Percentiles rank a stretch among this genome's conserved stretches.
phyloP scores from a whole-genome alignment of 2,113 vertebrate genomes.

The Sprattus sprattus region DNA sequence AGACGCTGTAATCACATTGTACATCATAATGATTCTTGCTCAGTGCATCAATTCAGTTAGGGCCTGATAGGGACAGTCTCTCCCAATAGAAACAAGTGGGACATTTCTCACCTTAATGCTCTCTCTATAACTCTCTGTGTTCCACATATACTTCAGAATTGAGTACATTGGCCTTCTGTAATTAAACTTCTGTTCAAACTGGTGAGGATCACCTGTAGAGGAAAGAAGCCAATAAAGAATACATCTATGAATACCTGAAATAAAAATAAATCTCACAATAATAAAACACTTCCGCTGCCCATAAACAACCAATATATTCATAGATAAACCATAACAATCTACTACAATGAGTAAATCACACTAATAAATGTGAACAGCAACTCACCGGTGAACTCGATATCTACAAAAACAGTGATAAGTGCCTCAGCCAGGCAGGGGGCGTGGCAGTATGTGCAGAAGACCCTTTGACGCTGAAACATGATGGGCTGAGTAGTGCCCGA shows the following conservation, averaged over 20 bases:
- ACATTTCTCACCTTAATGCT: slow-evolving; percentile 84
- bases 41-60: not conserved
- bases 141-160: slow-evolving; percentile 97
- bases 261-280: not conserved
- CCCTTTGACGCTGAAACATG: slow-evolving; percentile 88
- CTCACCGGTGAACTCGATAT: slow-evolving; percentile 96
- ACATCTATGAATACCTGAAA: not conserved
- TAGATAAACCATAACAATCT: too few relatives aligned
- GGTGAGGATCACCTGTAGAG: slow-evolving; percentile 90
- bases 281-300: too few relatives aligned
- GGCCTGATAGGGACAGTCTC: not conserved
- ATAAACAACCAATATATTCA: too few relatives aligned
- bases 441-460: slow-evolving; percentile 84
- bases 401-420: slow-evolving; percentile 95
- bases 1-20: slow-evolving; percentile 71
- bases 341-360: too few relatives aligned
- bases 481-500: slow-evolving; percentile 77
- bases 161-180: slow-evolving; percentile 98
- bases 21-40: not conserved
- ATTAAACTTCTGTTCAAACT: slow-evolving; percentile 99
- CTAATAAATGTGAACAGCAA: not conserved
- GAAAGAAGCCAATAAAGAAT: slow-evolving; percentile 8
- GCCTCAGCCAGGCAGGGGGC: slow-evolving; percentile 89
- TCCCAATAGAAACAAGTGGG: not conserved
- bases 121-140: slow-evolving; percentile 82